phyloP scores from a whole-genome alignment of 2,888 invertebrate genomes.

The Nasonovia ribisnigri region DNA sequence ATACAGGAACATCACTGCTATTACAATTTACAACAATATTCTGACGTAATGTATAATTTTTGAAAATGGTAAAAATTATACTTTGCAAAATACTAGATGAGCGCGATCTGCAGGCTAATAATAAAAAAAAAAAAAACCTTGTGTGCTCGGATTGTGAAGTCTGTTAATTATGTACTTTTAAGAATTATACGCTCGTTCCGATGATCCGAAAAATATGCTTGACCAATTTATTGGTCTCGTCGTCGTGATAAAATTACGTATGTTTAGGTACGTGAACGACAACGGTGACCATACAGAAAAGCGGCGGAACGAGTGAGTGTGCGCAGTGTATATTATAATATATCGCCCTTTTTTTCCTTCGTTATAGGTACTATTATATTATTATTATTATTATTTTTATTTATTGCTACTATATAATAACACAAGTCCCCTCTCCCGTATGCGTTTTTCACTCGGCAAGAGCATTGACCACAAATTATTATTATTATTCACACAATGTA shows the following conservation, averaged over 20 bases:
- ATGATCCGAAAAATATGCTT: neutral
- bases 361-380: neutral
- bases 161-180: neutral
- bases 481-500: conserved; percentile 63
- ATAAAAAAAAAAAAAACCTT: neutral
- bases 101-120: neutral
- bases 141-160: neutral
- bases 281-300: neutral
- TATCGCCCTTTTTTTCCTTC: neutral
- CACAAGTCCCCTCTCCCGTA: neutral
- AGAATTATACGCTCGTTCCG: neutral
- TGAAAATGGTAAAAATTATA: neutral
- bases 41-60: neutral
- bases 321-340: neutral
- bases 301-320: neutral
- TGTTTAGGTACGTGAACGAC: neutral
- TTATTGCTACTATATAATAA: conserved; percentile 12
- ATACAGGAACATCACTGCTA: neutral
- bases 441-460: conserved; percentile 14
- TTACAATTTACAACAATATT: neutral
- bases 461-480: conserved; percentile 61
- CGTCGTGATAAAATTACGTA: neutral
- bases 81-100: neutral
- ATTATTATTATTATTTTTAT: conserved; percentile 20
- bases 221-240: neutral